Evolutionary conservation across 2,888 invertebrate species (phyloP).

Genomic region (Drosophila hawaiiensis): DNA sequence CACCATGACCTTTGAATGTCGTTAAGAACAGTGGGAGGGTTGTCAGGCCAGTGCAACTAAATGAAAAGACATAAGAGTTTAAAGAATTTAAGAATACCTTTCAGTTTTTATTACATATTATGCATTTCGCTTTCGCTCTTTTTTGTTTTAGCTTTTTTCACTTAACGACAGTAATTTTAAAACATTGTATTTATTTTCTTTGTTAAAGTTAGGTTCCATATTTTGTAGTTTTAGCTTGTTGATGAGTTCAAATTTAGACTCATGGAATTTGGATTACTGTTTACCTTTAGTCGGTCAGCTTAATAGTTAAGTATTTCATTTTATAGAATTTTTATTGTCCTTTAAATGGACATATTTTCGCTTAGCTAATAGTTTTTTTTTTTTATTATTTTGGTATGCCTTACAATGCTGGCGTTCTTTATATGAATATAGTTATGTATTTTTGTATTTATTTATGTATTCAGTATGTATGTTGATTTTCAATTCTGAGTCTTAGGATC

Average conservation of each 20-base stretch:
- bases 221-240: slow-evolving; percentile 54
- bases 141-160: slow-evolving; percentile 34
- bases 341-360: slow-evolving; percentile 74
- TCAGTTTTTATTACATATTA: slow-evolving; percentile 72
- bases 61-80: slow-evolving; percentile 47
- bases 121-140: slow-evolving; percentile 42
- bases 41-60: slow-evolving; percentile 33
- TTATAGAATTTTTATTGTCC: slow-evolving; percentile 80
- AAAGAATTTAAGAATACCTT: slow-evolving; percentile 78
- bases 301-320: slow-evolving; percentile 43
- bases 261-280: slow-evolving; percentile 50
- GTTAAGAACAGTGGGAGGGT: slow-evolving; percentile 12
- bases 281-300: slow-evolving; percentile 49
- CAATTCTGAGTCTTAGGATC: slow-evolving; percentile 51
- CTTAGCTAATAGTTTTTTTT: slow-evolving; percentile 62
- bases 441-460: not conserved
- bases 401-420: slow-evolving; percentile 46
- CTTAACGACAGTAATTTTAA: slow-evolving; percentile 72
- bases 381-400: slow-evolving; percentile 37
- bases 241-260: slow-evolving; percentile 46
- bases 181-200: slow-evolving; percentile 53
- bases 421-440: slow-evolving; percentile 20
- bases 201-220: slow-evolving; percentile 53
- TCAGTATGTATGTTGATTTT: slow-evolving; percentile 24
- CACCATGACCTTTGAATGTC: slow-evolving; percentile 33